phyloP scores from a whole-genome alignment of 1,140 invertebrate genomes.

The Amphibalanus amphitrite region DNA sequence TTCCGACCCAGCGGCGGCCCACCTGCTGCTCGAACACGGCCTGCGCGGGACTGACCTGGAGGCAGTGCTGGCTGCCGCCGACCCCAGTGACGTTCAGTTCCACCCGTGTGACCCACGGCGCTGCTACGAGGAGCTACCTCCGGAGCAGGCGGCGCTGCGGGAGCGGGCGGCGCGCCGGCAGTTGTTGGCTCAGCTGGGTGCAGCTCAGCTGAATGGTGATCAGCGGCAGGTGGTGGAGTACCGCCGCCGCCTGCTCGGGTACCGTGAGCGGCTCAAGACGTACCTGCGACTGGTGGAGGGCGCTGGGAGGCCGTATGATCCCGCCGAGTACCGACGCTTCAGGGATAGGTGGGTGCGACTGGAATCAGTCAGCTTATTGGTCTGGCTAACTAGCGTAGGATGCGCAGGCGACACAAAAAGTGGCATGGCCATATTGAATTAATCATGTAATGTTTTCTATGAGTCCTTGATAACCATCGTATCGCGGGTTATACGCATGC shows the following conservation, averaged over 20 bases:
- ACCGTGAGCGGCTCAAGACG: slow-evolving; percentile 42
- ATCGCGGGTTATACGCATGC: too few relatives aligned
- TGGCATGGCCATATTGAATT: too few relatives aligned
- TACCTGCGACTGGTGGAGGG: slow-evolving; percentile 38
- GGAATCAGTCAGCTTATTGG: too few relatives aligned
- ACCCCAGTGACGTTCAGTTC: slow-evolving; percentile 25
- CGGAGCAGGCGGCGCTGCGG: slow-evolving; percentile 11
- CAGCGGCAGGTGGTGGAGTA: slow-evolving; percentile 40
- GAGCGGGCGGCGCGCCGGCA: slow-evolving; percentile 12
- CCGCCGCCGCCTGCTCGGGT: slow-evolving; percentile 38
- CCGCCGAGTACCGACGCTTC: slow-evolving; percentile 14
- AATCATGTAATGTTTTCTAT: too few relatives aligned
- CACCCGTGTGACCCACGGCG: slow-evolving; percentile 19
- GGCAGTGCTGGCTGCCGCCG: slow-evolving; percentile 34
- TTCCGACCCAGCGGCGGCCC: slow-evolving; percentile 47
- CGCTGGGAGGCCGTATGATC: slow-evolving; percentile 12
- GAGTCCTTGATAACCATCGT: too few relatives aligned
- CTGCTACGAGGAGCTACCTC: slow-evolving; percentile 16
- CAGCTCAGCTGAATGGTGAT: slow-evolving; percentile 30
- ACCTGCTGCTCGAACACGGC: slow-evolving; percentile 54
- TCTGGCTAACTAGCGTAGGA: too few relatives aligned
- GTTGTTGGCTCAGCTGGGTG: slow-evolving; percentile 11
- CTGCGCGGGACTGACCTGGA: slow-evolving; percentile 46
- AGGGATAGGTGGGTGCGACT: slow-evolving; percentile 6
- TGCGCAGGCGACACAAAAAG: too few relatives aligned